Evolutionary conservation across 1,140 invertebrate genomes (phyloP).

Genomic region (Trichoplusia ni): DNA sequence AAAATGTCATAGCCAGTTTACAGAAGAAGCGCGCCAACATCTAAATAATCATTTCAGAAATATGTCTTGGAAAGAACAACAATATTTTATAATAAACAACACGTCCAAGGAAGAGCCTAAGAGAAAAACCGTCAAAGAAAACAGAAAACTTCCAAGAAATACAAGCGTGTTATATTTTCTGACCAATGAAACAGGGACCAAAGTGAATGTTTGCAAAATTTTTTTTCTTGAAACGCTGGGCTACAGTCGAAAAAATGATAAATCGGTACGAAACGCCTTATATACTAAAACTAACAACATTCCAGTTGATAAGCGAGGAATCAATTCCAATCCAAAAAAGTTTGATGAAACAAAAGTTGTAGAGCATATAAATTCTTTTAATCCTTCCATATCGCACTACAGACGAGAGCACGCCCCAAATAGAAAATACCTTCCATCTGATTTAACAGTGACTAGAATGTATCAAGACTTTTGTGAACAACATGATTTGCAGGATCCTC

Average conservation of each 20-base stretch:
- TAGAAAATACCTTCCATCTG: background rate
- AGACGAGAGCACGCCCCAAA: background rate
- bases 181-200: too few relatives aligned
- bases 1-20: too few relatives aligned
- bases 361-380: background rate
- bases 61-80: background rate
- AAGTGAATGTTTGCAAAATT: conserved; percentile 4
- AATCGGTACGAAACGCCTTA: too few relatives aligned
- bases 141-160: too few relatives aligned
- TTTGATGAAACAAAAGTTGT: background rate
- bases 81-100: background rate
- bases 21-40: background rate
- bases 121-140: background rate
- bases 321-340: background rate
- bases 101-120: background rate
- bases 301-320: too few relatives aligned
- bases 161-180: too few relatives aligned
- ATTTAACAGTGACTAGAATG: background rate
- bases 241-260: too few relatives aligned
- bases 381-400: conserved; percentile 1
- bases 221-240: conserved; percentile 9
- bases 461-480: background rate
- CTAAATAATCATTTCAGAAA: background rate
- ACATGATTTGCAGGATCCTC: background rate
- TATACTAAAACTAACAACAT: too few relatives aligned